Percentiles rank a stretch among this genome's conserved stretches.
phyloP scores from a whole-genome alignment of 1,140 invertebrate species.

The Andrena cerasifolii region DNA sequence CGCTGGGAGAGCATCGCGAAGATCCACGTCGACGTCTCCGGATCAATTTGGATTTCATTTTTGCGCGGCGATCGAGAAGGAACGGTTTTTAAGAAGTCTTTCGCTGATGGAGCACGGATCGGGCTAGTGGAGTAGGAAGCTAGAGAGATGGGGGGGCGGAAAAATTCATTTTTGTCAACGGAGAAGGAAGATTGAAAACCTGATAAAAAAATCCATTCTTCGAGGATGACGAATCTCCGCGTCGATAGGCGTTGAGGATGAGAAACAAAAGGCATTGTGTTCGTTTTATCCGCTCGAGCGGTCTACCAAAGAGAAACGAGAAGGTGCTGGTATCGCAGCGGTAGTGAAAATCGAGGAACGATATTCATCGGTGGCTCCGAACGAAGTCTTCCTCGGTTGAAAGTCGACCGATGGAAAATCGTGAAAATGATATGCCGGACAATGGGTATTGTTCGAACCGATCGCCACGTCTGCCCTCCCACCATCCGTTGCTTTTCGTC shows the following conservation, averaged over 20 bases:
- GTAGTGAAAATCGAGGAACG: conserved; percentile 55
- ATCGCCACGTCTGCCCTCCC: conserved; percentile 51
- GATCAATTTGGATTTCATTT: too few relatives aligned
- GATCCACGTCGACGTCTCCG: too few relatives aligned
- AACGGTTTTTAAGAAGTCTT: too few relatives aligned
- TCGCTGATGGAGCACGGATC: too few relatives aligned
- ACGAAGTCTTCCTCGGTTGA: conserved; percentile 53
- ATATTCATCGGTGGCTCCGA: conserved; percentile 54
- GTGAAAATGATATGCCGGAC: conserved; percentile 65
- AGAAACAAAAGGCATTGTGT: conserved; percentile 55
- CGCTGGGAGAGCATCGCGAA: too few relatives aligned
- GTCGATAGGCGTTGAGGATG: conserved; percentile 53
- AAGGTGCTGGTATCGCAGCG: conserved; percentile 48
- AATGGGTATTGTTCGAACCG: conserved; percentile 67
- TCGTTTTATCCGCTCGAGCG: conserved; percentile 54
- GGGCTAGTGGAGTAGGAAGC: not conserved
- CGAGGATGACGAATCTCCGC: conserved; percentile 54
- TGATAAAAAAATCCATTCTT: conserved; percentile 49
- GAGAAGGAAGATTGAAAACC: conserved; percentile 9
- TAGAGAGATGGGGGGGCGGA: not conserved
- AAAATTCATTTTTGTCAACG: conserved; percentile 12
- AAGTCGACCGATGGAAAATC: conserved; percentile 55
- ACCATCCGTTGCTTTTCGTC: conserved; percentile 50
- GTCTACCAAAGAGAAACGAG: conserved; percentile 52
- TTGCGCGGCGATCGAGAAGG: too few relatives aligned